Base-by-base conservation (phyloP, 2,797 vertebrate species). In the Sparus aurata region DNA sequence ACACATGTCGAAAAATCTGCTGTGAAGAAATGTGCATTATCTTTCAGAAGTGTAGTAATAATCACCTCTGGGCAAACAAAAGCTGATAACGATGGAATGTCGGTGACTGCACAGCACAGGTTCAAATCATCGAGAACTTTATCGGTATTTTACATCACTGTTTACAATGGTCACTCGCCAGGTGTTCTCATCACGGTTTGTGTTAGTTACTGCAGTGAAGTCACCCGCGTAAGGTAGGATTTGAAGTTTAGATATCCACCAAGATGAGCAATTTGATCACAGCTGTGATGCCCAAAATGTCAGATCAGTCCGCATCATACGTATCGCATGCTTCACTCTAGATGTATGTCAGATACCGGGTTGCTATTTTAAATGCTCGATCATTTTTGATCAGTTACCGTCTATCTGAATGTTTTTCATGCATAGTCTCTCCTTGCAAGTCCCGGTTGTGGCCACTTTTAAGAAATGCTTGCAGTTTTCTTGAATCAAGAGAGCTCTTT, bases 401-500 rank as follows among this genome's bases (percentile, higher is more conserved):
- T 59, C 30, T 18, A 47, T 15, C 22, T 11, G 43, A 27, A 45
- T 41, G 22, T 54, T 30, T 34, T 22, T 68, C 20, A 6, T 18
- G 41, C 5, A 69, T 38, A 54, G 25, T n/a, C 9, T 5, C 12
- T 53, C 7, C 11, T 61, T 41, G 9, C 52, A 59, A 60, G 53
- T 22, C 27, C 17, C 3, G n/a, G n/a, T 17, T 75, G 12, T 45
- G 15, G 1, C 41, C 22, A 72, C 12, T 30, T 76, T 61, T 23
- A 52, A 38, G 25, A 62, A 65, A 12, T 69, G 34, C 75, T 72
- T 73, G 47, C 62, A 46, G 4, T 59, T 45, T 43, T 23, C 38
- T 41, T 53, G 34, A 66, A 47, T 78, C 71, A 65, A 60, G 43
- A 45, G 45, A 47, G 25, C n/a, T 47, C 60, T 50, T 66, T 66